Percentiles rank a stretch among this genome's conserved stretches.
These are phyloP conservation scores for Chionis minor DNA, from an alignment of 2,113 vertebrate genomes.

Conservation along the genomic window DNA sequence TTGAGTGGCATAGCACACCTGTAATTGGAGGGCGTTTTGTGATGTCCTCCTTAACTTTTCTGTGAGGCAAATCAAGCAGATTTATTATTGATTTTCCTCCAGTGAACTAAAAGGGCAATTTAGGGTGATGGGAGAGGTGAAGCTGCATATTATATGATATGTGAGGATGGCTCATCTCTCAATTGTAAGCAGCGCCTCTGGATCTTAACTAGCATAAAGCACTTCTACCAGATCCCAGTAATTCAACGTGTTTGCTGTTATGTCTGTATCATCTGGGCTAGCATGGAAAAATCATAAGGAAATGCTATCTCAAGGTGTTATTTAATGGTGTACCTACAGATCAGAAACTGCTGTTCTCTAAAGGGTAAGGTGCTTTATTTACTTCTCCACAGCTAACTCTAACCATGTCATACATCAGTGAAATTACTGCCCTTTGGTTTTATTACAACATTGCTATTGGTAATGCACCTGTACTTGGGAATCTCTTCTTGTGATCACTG, in stretches of 20 bases:
- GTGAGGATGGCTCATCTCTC: not conserved
- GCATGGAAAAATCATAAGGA: not conserved
- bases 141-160: not conserved
- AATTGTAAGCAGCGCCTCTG: not conserved
- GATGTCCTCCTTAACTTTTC: not conserved
- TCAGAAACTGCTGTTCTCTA: not conserved
- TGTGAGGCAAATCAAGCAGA: not conserved
- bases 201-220: not conserved
- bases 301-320: not conserved
- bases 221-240: not conserved
- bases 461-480: not conserved
- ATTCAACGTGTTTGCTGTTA: not conserved
- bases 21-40: not conserved
- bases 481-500: not conserved
- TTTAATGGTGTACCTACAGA: not conserved
- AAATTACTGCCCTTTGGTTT: not conserved
- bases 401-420: not conserved
- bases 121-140: not conserved
- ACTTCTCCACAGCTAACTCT: not conserved
- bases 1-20: not conserved
- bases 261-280: not conserved
- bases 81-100: not conserved
- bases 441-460: not conserved
- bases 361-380: not conserved
- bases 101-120: not conserved